These are phyloP conservation scores for Diadophis punctatus DNA, from an alignment of 2,113 vertebrate genomes.

Conservation along the genomic window DNA sequence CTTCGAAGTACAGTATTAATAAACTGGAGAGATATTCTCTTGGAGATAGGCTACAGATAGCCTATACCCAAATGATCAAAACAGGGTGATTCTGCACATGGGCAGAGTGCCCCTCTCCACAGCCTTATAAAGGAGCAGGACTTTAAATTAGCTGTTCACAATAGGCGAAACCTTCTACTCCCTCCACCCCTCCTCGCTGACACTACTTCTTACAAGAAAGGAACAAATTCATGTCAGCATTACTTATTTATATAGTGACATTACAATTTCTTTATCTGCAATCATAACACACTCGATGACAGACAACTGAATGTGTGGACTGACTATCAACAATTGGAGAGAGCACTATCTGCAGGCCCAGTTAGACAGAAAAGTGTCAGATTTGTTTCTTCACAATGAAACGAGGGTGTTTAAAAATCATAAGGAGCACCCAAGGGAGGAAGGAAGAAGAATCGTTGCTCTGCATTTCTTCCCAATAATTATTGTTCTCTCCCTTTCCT, in stretches of 20 bases:
- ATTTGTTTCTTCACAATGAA: not conserved
- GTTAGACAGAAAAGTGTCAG: not conserved
- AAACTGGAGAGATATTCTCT: not conserved
- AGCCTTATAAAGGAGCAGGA: not conserved
- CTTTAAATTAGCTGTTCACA: not conserved
- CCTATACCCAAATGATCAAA: not conserved
- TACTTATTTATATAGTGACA: not conserved
- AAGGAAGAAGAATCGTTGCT: not conserved
- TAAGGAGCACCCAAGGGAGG: not conserved
- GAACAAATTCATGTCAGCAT: not conserved
- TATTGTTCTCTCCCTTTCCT: not conserved
- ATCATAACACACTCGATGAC: not conserved
- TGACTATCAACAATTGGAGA: not conserved
- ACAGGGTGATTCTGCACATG: not conserved
- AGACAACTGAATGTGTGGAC: not conserved
- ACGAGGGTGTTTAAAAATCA: not conserved
- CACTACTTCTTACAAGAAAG: not conserved
- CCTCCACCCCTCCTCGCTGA: not conserved
- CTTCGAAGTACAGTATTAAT: not conserved
- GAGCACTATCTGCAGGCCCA: not conserved
- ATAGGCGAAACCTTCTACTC: too few relatives aligned
- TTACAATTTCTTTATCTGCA: not conserved
- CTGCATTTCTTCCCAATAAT: not conserved
- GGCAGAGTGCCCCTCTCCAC: not conserved
- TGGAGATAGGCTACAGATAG: not conserved